Conservation (phyloP, 2,113 vertebrate species). For the Lophotis ruficrista region DNA sequence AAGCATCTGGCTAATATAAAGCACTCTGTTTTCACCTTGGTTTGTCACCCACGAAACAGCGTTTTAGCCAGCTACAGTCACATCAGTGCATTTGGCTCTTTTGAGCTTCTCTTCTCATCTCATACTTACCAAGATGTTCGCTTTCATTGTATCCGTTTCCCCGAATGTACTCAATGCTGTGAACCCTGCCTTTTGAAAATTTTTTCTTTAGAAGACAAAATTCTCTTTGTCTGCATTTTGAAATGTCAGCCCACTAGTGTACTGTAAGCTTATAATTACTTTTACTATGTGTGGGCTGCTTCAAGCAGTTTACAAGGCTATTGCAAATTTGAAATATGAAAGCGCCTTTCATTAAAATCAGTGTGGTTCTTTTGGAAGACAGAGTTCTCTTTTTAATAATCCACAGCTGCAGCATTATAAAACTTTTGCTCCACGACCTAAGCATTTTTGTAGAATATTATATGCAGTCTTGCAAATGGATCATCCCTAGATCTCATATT, state of each 20-base stretch:
- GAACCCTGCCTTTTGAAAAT: slow-evolving; percentile 3
- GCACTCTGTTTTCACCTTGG: neutral
- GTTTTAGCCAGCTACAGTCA: neutral
- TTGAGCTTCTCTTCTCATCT: neutral
- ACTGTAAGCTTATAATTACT: slow-evolving; percentile 49
- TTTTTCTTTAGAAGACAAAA: slow-evolving; percentile 49
- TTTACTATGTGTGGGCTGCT: slow-evolving; percentile 46
- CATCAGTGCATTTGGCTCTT: neutral
- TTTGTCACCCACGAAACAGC: neutral
- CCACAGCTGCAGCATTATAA: slow-evolving; percentile 39
- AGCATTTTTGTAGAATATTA: slow-evolving; percentile 15
- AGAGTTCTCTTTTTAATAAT: slow-evolving; percentile 52
- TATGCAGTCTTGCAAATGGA: neutral
- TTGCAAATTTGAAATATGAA: slow-evolving; percentile 60
- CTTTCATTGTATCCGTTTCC: slow-evolving; percentile 18
- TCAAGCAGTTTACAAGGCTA: slow-evolving; percentile 19
- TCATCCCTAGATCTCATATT: neutral
- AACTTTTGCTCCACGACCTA: slow-evolving; percentile 45
- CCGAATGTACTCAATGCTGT: neutral
- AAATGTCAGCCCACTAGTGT: slow-evolving; percentile 56
- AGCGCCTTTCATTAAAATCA: slow-evolving; percentile 46
- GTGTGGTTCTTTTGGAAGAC: slow-evolving; percentile 45
- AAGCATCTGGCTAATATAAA: neutral
- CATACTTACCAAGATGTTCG: neutral
- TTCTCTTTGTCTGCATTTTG: slow-evolving; percentile 58